Evolutionary conservation across 2,888 invertebrate species (phyloP).

Genomic region (Leptothorax acervorum): DNA sequence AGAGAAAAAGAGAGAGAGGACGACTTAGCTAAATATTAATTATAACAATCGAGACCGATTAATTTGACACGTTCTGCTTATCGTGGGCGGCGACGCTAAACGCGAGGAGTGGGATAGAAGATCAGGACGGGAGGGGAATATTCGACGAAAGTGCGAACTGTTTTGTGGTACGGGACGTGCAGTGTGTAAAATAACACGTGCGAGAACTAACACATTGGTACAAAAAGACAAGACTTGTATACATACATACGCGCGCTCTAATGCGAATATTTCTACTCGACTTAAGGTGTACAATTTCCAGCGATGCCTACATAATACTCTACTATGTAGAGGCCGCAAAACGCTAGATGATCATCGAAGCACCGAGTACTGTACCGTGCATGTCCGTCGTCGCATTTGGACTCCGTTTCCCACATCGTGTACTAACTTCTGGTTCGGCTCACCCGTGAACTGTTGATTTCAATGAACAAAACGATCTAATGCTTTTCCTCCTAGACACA

Average conservation of each 20-base stretch:
- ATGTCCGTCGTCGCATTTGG: slow-evolving; percentile 73
- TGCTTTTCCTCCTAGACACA: slow-evolving; percentile 63
- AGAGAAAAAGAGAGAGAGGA: slow-evolving; percentile 49
- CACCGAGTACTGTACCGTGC: slow-evolving; percentile 71
- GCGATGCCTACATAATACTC: slow-evolving; percentile 79
- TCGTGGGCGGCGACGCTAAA: slow-evolving; percentile 52
- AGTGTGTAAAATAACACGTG: slow-evolving; percentile 78
- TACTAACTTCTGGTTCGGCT: slow-evolving; percentile 70
- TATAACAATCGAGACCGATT: slow-evolving; percentile 69
- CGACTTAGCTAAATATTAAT: slow-evolving; percentile 74
- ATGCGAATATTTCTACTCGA: slow-evolving; percentile 74
- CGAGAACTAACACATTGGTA: slow-evolving; percentile 76
- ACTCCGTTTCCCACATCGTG: slow-evolving; percentile 69
- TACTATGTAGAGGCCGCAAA: slow-evolving; percentile 80
- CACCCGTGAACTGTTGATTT: slow-evolving; percentile 64
- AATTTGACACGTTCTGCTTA: slow-evolving; percentile 61
- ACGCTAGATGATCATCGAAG: slow-evolving; percentile 72
- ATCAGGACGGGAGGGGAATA: slow-evolving; percentile 17
- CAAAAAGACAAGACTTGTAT: slow-evolving; percentile 80
- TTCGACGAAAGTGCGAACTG: slow-evolving; percentile 64
- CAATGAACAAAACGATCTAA: slow-evolving; percentile 65
- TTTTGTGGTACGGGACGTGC: slow-evolving; percentile 73
- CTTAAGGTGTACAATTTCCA: slow-evolving; percentile 77
- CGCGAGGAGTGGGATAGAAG: neutral
- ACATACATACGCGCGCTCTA: slow-evolving; percentile 74